phyloP scores from a whole-genome alignment of 2,113 vertebrate species.

The Myodes glareolus region DNA sequence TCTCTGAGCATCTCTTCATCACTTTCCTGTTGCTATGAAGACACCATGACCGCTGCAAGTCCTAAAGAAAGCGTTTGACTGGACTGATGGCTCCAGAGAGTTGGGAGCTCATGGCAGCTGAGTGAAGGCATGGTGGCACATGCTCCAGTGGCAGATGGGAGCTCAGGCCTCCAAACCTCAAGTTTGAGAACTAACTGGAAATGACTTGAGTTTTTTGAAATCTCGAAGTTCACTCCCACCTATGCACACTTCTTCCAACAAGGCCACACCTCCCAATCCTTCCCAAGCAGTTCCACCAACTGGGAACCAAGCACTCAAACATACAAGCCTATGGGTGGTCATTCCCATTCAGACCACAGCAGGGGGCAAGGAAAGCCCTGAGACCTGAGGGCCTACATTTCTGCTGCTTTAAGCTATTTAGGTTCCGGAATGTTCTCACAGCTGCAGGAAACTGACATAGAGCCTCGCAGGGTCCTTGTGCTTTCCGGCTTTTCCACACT shows the following conservation, averaged over 20 bases:
- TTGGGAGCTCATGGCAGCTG: no score
- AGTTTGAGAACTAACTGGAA: not conserved
- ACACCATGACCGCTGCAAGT: not conserved
- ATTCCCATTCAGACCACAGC: not conserved
- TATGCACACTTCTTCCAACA: not conserved
- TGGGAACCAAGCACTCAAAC: not conserved
- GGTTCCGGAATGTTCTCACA: not conserved
- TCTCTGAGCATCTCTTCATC: not conserved
- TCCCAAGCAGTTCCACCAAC: not conserved
- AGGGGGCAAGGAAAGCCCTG: not conserved
- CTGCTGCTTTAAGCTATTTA: not conserved
- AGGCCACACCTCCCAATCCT: not conserved
- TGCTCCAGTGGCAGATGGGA: not conserved
- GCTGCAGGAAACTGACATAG: not conserved
- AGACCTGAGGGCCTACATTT: not conserved
- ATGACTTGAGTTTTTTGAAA: not conserved
- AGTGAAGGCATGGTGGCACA: not conserved
- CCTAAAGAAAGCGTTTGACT: not conserved
- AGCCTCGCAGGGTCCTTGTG: rapidly evolving
- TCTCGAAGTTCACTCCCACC: not conserved
- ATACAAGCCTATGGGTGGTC: no score
- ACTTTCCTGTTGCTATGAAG: not conserved
- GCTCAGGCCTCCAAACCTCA: not conserved
- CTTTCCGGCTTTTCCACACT: not conserved
- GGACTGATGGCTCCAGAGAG: not conserved